Evolutionary conservation across 2,113 vertebrate genomes (phyloP).

Genomic region (Progne subis): DNA sequence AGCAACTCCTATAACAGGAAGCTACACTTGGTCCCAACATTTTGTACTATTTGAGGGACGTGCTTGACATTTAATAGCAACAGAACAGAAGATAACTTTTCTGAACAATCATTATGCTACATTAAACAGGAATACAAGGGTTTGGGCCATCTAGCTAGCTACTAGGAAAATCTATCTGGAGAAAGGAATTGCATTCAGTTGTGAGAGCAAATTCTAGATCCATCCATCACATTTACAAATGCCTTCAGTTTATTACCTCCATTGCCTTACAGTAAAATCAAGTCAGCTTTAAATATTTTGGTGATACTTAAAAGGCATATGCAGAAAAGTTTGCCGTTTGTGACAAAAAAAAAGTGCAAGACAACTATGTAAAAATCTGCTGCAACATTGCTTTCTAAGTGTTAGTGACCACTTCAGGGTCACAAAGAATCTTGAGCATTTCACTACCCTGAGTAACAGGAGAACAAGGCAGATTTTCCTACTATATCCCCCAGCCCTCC

Average conservation of each 20-base stretch:
- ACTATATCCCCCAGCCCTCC: rapidly evolving
- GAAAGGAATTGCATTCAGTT: background rate
- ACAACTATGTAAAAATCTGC: background rate
- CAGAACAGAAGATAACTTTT: background rate
- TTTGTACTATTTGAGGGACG: background rate
- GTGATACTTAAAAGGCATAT: background rate
- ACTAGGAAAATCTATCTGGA: background rate
- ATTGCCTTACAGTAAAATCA: background rate
- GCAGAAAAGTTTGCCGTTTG: background rate
- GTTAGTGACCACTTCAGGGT: background rate
- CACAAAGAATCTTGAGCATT: background rate
- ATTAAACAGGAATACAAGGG: background rate
- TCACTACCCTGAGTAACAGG: background rate
- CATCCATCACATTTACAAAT: background rate
- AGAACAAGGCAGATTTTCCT: background rate
- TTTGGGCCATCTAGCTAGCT: background rate
- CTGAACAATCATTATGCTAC: background rate
- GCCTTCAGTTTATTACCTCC: background rate
- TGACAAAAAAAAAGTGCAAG: background rate
- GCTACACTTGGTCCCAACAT: background rate
- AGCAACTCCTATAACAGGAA: background rate
- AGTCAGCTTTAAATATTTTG: background rate
- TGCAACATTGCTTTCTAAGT: background rate
- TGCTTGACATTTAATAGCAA: background rate
- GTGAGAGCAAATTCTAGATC: background rate